Conservation (phyloP, 2,797 vertebrate species). For the Dryobates pubescens region DNA sequence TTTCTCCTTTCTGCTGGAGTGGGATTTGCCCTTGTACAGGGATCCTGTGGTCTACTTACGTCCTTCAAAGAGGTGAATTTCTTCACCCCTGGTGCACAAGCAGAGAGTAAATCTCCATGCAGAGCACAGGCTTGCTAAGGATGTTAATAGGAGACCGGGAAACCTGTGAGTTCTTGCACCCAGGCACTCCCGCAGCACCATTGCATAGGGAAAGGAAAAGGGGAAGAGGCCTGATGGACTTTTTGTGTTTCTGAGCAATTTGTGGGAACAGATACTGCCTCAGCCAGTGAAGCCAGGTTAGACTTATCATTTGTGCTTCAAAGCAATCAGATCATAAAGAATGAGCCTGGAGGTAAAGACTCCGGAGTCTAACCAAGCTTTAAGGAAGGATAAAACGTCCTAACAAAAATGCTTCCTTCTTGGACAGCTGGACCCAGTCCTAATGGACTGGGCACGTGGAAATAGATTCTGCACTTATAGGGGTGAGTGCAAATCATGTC, state of each 20-base stretch:
- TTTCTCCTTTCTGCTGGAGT: background rate
- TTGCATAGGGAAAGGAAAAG: background rate
- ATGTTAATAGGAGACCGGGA: background rate
- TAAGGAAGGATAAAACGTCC: background rate
- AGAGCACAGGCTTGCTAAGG: background rate
- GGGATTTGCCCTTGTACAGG: background rate
- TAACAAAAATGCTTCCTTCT: background rate
- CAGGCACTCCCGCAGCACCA: background rate
- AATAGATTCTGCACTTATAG: background rate
- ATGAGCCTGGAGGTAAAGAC: constrained; percentile 6
- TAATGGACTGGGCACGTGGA: background rate
- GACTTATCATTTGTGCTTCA: constrained; percentile 48
- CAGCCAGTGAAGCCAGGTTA: constrained; percentile 34
- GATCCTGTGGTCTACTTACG: background rate
- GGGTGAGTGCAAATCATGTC: background rate
- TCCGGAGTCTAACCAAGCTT: background rate
- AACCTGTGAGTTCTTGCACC: background rate
- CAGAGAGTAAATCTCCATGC: background rate
- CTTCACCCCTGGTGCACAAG: background rate
- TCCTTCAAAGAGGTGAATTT: background rate
- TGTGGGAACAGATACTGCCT: constrained; percentile 7
- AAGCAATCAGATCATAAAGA: constrained; percentile 30
- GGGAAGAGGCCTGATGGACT: background rate
- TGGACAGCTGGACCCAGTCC: background rate
- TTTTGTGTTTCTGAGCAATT: background rate